Evolutionary conservation across 1,140 invertebrate species (phyloP).

Genomic region (Drosophila aff.): DNA sequence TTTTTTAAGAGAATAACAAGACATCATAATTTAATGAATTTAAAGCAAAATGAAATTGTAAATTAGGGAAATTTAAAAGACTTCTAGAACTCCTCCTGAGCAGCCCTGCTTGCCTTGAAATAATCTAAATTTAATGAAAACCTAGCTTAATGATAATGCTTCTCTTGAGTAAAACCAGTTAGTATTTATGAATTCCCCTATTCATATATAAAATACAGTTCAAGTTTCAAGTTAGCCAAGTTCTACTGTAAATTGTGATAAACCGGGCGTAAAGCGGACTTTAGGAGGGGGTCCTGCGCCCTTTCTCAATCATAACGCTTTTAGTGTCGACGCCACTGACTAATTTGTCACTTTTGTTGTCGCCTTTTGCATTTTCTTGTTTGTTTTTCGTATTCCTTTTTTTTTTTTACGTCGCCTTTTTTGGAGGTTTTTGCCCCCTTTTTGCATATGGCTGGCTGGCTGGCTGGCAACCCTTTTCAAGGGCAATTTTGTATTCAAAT

Average conservation of each 20-base stretch:
- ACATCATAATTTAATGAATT: no score
- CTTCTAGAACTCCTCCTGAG: no score
- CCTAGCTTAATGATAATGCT: neutral
- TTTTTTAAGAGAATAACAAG: no score
- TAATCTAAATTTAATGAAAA: neutral
- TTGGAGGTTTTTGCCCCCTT: slow-evolving; percentile 25
- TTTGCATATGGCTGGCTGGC: slow-evolving; percentile 24
- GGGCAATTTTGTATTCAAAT: slow-evolving; percentile 78
- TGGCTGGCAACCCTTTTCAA: slow-evolving; percentile 67
- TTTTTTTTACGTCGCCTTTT: slow-evolving; percentile 9
- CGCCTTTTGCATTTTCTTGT: slow-evolving; percentile 47
- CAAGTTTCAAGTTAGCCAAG: neutral
- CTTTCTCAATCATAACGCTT: slow-evolving; percentile 59
- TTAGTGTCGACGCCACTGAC: slow-evolving; percentile 66
- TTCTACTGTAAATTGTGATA: slow-evolving; percentile 13
- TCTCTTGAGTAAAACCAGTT: neutral
- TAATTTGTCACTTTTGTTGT: slow-evolving; percentile 77
- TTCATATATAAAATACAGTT: neutral
- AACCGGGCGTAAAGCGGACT: slow-evolving; percentile 1
- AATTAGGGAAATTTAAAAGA: no score
- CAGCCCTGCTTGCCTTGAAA: neutral
- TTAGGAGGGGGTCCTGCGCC: neutral
- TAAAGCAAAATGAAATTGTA: no score
- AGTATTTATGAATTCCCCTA: neutral
- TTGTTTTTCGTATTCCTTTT: slow-evolving; percentile 15